Conservation (phyloP, 2,888 invertebrate species). For the Scaptomyza parva region DNA sequence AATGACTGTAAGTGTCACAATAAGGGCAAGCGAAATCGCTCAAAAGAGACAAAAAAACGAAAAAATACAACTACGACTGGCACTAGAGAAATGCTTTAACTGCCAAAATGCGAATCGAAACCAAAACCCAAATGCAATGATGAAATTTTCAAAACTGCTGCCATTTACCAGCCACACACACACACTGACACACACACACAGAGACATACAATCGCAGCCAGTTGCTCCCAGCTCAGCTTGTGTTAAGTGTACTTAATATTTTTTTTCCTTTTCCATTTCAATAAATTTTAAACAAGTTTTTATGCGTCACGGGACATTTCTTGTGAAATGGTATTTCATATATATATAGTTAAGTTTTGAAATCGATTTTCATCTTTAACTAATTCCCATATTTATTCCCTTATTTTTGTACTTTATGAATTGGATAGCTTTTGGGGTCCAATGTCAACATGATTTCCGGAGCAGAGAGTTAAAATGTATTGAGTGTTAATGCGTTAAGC, state of each 20-base stretch:
- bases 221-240: conserved; percentile 23
- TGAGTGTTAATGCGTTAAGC: conserved; percentile 27
- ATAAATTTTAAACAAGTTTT: conserved; percentile 62
- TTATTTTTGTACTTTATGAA: not conserved
- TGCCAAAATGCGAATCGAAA: conserved; percentile 58
- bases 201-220: conserved; percentile 19
- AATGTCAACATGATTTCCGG: not conserved
- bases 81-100: conserved; percentile 56
- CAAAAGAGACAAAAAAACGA: conserved; percentile 35
- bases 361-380: not conserved
- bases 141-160: conserved; percentile 56
- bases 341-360: no score
- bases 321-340: not conserved
- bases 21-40: conserved; percentile 60
- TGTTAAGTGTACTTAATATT: conserved; percentile 12
- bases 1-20: conserved; percentile 56
- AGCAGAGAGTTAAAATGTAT: conserved; percentile 6
- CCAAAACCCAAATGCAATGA: conserved; percentile 57
- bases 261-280: conserved; percentile 34
- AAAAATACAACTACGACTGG: conserved; percentile 17
- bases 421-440: not conserved
- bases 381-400: not conserved
- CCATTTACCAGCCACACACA: conserved; percentile 51
- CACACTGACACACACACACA: conserved; percentile 26
- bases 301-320: conserved; percentile 31